Evolutionary conservation across 2,797 vertebrate genomes (phyloP).

Genomic region (Pseudopleuronectes americanus): DNA sequence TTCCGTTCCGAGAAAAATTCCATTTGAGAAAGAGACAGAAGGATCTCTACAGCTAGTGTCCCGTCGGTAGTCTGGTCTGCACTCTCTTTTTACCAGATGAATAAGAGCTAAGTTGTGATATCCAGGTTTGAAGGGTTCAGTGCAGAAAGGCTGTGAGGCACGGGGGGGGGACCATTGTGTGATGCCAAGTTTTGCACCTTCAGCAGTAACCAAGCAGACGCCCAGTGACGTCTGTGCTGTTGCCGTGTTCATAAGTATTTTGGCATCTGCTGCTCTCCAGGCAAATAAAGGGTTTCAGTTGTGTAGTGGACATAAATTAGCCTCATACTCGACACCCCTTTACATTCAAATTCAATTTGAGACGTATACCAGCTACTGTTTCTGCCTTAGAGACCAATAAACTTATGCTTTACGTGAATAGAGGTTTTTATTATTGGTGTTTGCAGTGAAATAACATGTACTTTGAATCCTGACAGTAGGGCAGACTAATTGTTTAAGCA

Average conservation of each 20-base stretch:
- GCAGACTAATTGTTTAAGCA: background rate
- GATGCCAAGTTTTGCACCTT: conserved; percentile 65
- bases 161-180: background rate
- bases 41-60: conserved; percentile 9
- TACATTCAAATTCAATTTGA: conserved; percentile 25
- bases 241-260: conserved; percentile 56
- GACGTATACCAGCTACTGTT: conserved; percentile 20
- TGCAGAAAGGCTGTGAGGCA: conserved; percentile 4
- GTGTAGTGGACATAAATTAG: conserved; percentile 42
- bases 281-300: conserved; percentile 33
- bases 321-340: conserved; percentile 43
- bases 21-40: conserved; percentile 6
- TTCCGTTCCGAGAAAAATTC: conserved; percentile 27
- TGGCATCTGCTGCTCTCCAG: conserved; percentile 39
- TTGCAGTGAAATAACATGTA: background rate
- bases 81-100: conserved; percentile 13
- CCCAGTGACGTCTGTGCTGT: conserved; percentile 17
- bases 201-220: conserved; percentile 47
- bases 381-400: conserved; percentile 2
- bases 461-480: background rate
- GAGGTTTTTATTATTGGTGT: background rate
- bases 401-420: background rate
- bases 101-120: conserved; percentile 28
- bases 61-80: background rate
- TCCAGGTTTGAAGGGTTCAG: conserved; percentile 27